These are phyloP conservation scores for Gonatopus flavifemur DNA, from an alignment of 1,140 invertebrate genomes.

Conservation along the genomic window DNA sequence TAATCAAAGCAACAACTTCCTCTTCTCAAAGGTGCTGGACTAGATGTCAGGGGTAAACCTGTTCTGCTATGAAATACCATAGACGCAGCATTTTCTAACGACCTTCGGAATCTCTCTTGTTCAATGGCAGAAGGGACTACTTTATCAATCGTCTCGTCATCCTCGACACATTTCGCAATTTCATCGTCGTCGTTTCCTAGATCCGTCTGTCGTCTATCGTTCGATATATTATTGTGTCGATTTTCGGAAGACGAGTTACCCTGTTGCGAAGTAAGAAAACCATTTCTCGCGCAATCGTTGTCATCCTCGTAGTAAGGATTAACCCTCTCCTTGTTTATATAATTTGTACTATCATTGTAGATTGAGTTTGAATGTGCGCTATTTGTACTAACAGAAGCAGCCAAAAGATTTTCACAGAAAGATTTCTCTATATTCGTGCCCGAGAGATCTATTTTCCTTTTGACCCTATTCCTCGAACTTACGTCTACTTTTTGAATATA, in stretches of 20 bases:
- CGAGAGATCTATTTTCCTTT: conserved; percentile 24
- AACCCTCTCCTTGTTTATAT: no score
- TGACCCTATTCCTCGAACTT: conserved; percentile 13
- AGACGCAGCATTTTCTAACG: conserved; percentile 76
- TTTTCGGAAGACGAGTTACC: conserved; percentile 24
- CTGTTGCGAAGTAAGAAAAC: conserved; percentile 10
- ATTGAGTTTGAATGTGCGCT: conserved; percentile 34
- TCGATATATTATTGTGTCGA: conserved; percentile 6
- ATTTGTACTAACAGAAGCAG: conserved; percentile 36
- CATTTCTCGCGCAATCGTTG: no score
- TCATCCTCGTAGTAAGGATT: conserved; percentile 15
- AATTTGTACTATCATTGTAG: conserved; percentile 47
- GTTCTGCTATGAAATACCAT: conserved; percentile 85
- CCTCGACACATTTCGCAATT: not conserved
- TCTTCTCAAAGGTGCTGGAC: conserved; percentile 78
- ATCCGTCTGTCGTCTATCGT: not conserved
- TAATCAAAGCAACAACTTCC: conserved; percentile 82
- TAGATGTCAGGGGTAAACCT: conserved; percentile 82
- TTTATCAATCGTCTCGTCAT: conserved; percentile 41
- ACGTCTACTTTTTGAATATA: conserved; percentile 9
- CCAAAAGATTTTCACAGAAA: no score
- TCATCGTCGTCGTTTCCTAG: no score
- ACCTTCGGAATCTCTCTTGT: conserved; percentile 73
- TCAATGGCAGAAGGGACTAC: conserved; percentile 69
- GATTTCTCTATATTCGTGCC: no score